phyloP scores from a whole-genome alignment of 2,888 invertebrate species.

The Drosophila robusta region DNA sequence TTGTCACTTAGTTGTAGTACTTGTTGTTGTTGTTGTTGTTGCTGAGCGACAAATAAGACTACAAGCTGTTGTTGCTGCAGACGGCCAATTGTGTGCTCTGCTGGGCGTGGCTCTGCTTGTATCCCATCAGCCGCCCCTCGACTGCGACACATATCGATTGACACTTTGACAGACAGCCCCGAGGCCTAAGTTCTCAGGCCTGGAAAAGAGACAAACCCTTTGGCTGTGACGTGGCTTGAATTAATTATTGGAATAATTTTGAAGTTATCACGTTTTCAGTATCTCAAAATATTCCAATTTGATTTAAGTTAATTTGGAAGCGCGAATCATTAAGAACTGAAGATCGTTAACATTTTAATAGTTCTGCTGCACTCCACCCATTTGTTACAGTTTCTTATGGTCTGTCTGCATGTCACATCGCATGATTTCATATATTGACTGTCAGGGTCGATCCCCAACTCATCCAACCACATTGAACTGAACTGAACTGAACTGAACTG shows the following conservation, averaged over 20 bases:
- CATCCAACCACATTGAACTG: constrained; percentile 15
- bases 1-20: constrained; percentile 73
- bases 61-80: constrained; percentile 26
- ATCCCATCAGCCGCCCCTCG: background rate
- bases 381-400: constrained; percentile 16
- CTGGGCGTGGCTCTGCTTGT: constrained; percentile 9
- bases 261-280: background rate
- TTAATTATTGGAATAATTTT: constrained; percentile 23
- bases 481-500: constrained; percentile 16
- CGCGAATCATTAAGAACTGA: constrained; percentile 13
- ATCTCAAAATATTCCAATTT: background rate
- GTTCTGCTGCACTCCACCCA: constrained; percentile 7
- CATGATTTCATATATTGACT: constrained; percentile 20
- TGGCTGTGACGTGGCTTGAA: constrained; percentile 38
- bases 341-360: constrained; percentile 35
- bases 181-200: constrained; percentile 5
- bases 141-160: constrained; percentile 37
- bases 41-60: constrained; percentile 50
- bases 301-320: constrained; percentile 23
- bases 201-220: background rate
- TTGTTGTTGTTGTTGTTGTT: constrained; percentile 7
- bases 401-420: constrained; percentile 18
- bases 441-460: constrained; percentile 3
- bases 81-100: constrained; percentile 1
- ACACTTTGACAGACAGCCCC: constrained; percentile 35